These are phyloP conservation scores for Thereva unica DNA, from an alignment of 2,888 invertebrate species.

Conservation along the genomic window DNA sequence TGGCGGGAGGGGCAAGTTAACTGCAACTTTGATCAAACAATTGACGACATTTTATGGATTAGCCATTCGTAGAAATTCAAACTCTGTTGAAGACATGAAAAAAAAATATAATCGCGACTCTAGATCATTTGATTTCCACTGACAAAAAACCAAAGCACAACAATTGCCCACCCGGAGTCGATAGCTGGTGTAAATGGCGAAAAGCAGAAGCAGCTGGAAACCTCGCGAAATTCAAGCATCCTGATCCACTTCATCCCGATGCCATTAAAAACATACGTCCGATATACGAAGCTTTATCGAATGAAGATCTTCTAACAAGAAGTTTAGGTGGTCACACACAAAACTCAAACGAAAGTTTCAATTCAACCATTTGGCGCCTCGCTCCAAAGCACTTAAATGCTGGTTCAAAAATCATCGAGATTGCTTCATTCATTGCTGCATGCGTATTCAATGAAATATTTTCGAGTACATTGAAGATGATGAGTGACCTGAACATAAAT, in stretches of 20 bases:
- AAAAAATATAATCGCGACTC: slow-evolving; percentile 9
- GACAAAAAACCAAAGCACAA: slow-evolving; percentile 7
- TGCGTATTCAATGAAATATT: slow-evolving; percentile 25
- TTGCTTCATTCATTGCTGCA: slow-evolving; percentile 39
- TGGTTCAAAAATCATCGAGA: slow-evolving; percentile 41
- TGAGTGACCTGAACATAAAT: too few relatives aligned
- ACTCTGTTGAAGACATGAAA: slow-evolving; percentile 1
- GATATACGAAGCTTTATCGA: slow-evolving; percentile 37
- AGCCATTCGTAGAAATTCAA: background rate
- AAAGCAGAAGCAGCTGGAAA: slow-evolving; percentile 15
- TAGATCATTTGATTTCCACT: too few relatives aligned
- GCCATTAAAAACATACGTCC: slow-evolving; percentile 34
- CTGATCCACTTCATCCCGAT: slow-evolving; percentile 26
- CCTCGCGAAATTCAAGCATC: slow-evolving; percentile 4
- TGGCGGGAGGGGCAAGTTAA: slow-evolving; percentile 2
- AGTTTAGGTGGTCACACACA: slow-evolving; percentile 34
- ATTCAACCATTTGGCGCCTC: slow-evolving; percentile 24
- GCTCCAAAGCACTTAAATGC: slow-evolving; percentile 19
- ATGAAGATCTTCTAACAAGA: slow-evolving; percentile 29
- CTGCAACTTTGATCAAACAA: background rate
- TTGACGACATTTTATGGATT: background rate
- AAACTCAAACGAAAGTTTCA: slow-evolving; percentile 30
- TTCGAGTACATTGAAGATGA: too few relatives aligned
- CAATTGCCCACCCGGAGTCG: background rate
- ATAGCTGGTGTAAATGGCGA: slow-evolving; percentile 26